These are phyloP conservation scores for Creontiades dilutus DNA, from an alignment of 2,888 invertebrate species.

Conservation along the genomic window DNA sequence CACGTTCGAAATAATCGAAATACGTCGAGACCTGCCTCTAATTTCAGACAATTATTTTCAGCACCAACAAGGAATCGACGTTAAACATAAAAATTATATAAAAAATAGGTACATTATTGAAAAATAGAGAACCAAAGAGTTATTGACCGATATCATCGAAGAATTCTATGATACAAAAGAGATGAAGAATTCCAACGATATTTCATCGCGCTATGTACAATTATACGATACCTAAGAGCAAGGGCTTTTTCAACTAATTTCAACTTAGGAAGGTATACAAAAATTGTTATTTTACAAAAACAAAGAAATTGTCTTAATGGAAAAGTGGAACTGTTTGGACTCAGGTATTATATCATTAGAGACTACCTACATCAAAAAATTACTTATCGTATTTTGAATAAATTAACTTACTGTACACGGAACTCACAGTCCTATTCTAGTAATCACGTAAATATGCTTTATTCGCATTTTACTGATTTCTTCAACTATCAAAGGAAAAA, in stretches of 20 bases:
- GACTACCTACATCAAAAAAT: conserved; percentile 60
- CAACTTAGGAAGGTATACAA: conserved; percentile 46
- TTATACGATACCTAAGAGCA: conserved; percentile 32
- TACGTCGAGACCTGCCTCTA: not conserved
- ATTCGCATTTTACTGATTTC: conserved; percentile 49
- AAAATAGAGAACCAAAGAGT: not conserved
- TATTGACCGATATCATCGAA: not conserved
- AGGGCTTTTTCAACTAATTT: not conserved
- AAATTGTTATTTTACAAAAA: conserved; percentile 42
- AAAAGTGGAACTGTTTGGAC: conserved; percentile 65
- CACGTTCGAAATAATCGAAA: not conserved
- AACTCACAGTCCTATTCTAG: conserved; percentile 62
- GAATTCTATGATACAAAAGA: not conserved
- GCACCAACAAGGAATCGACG: conserved; percentile 7
- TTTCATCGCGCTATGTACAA: conserved; percentile 46
- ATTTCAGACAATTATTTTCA: conserved; percentile 18
- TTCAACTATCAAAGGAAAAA: conserved; percentile 51
- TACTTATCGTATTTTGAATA: conserved; percentile 49
- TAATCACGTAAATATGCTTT: conserved; percentile 59
- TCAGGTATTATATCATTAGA: conserved; percentile 57
- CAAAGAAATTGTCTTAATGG: conserved; percentile 2
- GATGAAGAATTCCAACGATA: not conserved
- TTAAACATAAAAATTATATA: not conserved
- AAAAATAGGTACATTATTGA: conserved; percentile 7
- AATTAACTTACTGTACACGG: conserved; percentile 61